A percentile compares a stretch with the other conserved stretches of the same genome.
Evolutionary conservation across 2,797 vertebrate genomes (phyloP).

Genomic region (Hafferia zeledoni): DNA sequence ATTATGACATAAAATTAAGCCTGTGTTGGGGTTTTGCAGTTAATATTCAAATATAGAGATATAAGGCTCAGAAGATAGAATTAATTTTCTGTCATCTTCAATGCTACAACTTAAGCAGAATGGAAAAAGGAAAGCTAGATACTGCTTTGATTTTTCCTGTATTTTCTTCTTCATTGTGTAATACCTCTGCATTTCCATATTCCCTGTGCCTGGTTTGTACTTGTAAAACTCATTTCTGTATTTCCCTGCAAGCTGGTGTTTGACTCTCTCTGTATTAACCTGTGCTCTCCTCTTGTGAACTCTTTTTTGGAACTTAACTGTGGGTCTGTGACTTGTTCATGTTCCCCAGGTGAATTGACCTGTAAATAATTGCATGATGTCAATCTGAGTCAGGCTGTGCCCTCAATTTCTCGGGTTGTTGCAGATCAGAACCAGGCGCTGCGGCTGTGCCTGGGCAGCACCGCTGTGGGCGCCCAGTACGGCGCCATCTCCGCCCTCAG

Average conservation of each 20-base stretch:
- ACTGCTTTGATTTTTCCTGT: neutral
- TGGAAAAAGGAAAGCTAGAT: neutral
- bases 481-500: slow-evolving; percentile 95
- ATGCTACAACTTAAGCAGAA: neutral
- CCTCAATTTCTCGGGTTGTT: neutral
- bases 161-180: neutral
- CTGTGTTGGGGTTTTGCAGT: neutral
- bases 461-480: slow-evolving; percentile 90
- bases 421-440: slow-evolving; percentile 95
- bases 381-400: neutral
- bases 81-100: neutral
- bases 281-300: neutral
- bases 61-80: neutral
- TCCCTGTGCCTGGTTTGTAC: neutral
- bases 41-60: neutral
- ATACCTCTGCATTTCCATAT: neutral
- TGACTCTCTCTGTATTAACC: neutral
- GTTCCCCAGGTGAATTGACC: neutral
- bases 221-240: neutral
- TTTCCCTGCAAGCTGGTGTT: neutral
- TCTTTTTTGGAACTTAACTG: neutral
- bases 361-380: neutral
- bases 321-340: neutral
- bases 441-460: slow-evolving; percentile 92
- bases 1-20: neutral